phyloP scores from a whole-genome alignment of 1,140 invertebrate genomes.

The Leucophenga varia region DNA sequence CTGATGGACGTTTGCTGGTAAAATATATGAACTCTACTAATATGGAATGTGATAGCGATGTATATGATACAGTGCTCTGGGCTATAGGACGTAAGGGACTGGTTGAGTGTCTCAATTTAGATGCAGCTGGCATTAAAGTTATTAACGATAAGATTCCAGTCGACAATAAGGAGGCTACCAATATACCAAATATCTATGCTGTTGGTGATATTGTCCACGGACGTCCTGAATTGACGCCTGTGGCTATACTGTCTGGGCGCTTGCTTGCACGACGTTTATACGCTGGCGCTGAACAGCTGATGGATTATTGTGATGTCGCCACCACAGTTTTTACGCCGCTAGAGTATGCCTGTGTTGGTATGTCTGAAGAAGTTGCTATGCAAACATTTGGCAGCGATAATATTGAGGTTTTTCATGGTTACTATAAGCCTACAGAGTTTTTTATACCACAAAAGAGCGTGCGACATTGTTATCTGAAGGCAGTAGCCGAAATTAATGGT shows the following conservation, averaged over 20 bases:
- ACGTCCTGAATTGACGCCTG: slow-evolving; percentile 90
- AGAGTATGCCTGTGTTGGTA: slow-evolving; percentile 93
- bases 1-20: slow-evolving; percentile 69
- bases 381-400: slow-evolving; percentile 66
- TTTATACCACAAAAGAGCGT: slow-evolving; percentile 83
- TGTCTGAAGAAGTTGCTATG: slow-evolving; percentile 88
- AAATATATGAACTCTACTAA: slow-evolving; percentile 64
- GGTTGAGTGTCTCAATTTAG: slow-evolving; percentile 68
- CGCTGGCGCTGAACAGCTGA: slow-evolving; percentile 61
- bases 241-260: slow-evolving; percentile 92
- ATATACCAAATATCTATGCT: slow-evolving; percentile 84
- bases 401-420: slow-evolving; percentile 87
- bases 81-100: slow-evolving; percentile 77
- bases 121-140: slow-evolving; percentile 67
- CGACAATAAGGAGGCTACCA: slow-evolving; percentile 76
- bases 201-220: slow-evolving; percentile 92
- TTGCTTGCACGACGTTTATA: slow-evolving; percentile 78
- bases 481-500: slow-evolving; percentile 65
- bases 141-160: slow-evolving; percentile 66
- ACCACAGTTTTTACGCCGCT: slow-evolving; percentile 97
- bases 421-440: slow-evolving; percentile 94
- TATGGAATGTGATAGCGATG: slow-evolving; percentile 63
- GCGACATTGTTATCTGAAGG: slow-evolving; percentile 78
- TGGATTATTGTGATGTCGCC: slow-evolving; percentile 92
- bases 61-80: slow-evolving; percentile 82